Evolutionary conservation across 1,140 invertebrate genomes (phyloP).

Genomic region (Drosophila sturtevanti): DNA sequence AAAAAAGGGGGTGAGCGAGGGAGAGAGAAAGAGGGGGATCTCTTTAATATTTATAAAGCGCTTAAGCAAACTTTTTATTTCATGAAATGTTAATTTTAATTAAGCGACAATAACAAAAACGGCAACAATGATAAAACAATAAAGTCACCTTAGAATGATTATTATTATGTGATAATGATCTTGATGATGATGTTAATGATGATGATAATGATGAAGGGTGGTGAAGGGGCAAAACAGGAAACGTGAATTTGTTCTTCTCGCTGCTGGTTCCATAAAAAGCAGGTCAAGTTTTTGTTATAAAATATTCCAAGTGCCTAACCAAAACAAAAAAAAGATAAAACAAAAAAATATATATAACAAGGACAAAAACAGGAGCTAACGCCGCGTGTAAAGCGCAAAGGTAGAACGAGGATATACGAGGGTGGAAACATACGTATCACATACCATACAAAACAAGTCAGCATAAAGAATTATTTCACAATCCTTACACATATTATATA

Average conservation of each 20-base stretch:
- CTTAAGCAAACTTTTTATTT: slow-evolving; percentile 44
- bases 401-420: slow-evolving; percentile 26
- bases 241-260: slow-evolving; percentile 42
- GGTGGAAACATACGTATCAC: neutral
- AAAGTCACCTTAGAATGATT: slow-evolving; percentile 7
- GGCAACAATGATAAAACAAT: slow-evolving; percentile 57
- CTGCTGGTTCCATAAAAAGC: slow-evolving; percentile 44
- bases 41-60: slow-evolving; percentile 65
- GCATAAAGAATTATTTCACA: too few relatives aligned
- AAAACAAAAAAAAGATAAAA: slow-evolving; percentile 59
- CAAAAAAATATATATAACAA: slow-evolving; percentile 56
- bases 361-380: slow-evolving; percentile 18
- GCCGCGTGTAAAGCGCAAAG: neutral
- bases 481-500: too few relatives aligned
- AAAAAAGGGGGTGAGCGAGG: neutral
- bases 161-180: slow-evolving; percentile 3
- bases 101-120: slow-evolving; percentile 49
- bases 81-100: slow-evolving; percentile 81
- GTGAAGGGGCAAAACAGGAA: slow-evolving; percentile 11
- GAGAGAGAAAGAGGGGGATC: slow-evolving; percentile 1
- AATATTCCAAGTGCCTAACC: slow-evolving; percentile 71
- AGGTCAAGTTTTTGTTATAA: slow-evolving; percentile 79
- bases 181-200: slow-evolving; percentile 3
- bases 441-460: too few relatives aligned
- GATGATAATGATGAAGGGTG: neutral